Percentiles rank a stretch among this genome's conserved stretches.
Evolutionary conservation across 2,888 invertebrate species (phyloP).

Genomic region (Lathronympha strigana): DNA sequence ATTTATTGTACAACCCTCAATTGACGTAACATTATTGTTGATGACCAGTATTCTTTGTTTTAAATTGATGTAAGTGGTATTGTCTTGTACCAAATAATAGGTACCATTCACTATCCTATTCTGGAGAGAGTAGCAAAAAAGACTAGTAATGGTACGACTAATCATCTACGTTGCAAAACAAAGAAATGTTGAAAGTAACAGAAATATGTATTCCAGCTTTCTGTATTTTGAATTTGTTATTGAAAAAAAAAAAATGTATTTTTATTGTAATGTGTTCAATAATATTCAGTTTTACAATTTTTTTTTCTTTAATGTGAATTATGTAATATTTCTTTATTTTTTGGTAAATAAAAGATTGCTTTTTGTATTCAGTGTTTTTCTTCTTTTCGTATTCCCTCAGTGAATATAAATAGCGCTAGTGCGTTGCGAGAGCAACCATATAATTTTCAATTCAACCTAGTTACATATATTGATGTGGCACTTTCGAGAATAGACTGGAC

Average conservation of each 20-base stretch:
- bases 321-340: slow-evolving; percentile 21
- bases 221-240: slow-evolving; percentile 9
- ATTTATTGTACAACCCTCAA: slow-evolving; percentile 27
- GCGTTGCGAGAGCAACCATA: background rate
- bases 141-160: slow-evolving; percentile 54
- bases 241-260: background rate
- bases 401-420: background rate
- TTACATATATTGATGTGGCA: background rate
- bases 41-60: slow-evolving; percentile 62
- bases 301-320: background rate
- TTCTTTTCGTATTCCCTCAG: no score
- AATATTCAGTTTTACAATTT: background rate
- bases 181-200: background rate
- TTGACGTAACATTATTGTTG: slow-evolving; percentile 18
- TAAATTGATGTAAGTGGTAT: slow-evolving; percentile 24
- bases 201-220: background rate
- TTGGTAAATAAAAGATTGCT: slow-evolving; percentile 6
- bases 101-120: slow-evolving; percentile 39
- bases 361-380: background rate
- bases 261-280: background rate
- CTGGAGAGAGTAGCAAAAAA: slow-evolving; percentile 71
- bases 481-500: background rate
- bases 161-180: slow-evolving; percentile 4
- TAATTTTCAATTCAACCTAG: background rate
- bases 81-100: slow-evolving; percentile 20